Percentiles rank a stretch among this genome's conserved stretches.
Evolutionary conservation across 2,888 invertebrate species (phyloP).

Genomic region (Drosophila kanekoi): DNA sequence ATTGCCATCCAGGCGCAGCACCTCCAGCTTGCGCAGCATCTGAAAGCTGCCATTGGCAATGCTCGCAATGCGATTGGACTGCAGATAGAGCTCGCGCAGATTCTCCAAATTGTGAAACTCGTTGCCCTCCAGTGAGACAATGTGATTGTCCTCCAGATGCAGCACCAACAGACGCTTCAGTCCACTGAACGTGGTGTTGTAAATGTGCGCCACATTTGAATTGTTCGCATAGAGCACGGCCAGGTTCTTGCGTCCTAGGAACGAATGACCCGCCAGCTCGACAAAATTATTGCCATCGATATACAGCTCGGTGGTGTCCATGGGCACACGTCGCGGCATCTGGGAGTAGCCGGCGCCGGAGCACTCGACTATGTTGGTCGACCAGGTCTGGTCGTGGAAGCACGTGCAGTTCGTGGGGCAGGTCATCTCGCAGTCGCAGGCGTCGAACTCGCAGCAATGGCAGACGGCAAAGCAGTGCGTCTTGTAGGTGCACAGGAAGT

Average conservation of each 20-base stretch:
- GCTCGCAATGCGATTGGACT: slow-evolving; percentile 92
- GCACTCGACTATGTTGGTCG: slow-evolving; percentile 96
- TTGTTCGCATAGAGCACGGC: slow-evolving; percentile 95
- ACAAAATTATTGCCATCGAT: slow-evolving; percentile 96
- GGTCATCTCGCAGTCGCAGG: slow-evolving; percentile 98
- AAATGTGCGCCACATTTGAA: slow-evolving; percentile 93
- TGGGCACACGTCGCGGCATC: slow-evolving; percentile 95
- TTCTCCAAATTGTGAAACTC: slow-evolving; percentile 93
- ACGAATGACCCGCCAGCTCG: slow-evolving; percentile 94
- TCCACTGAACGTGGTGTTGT: slow-evolving; percentile 96
- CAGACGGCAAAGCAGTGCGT: slow-evolving; percentile 97
- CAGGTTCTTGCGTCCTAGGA: slow-evolving; percentile 96
- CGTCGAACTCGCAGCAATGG: slow-evolving; percentile 98
- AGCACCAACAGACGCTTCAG: slow-evolving; percentile 91
- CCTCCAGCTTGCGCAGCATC: slow-evolving; percentile 92
- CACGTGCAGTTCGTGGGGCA: slow-evolving; percentile 97
- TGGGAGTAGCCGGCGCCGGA: slow-evolving; percentile 92
- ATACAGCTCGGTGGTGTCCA: slow-evolving; percentile 98
- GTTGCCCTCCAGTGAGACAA: slow-evolving; percentile 91
- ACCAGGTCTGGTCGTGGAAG: slow-evolving; percentile 97
- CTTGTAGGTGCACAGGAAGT: slow-evolving; percentile 96
- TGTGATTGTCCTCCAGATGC: slow-evolving; percentile 94
- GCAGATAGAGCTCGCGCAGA: slow-evolving; percentile 93
- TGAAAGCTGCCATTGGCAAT: slow-evolving; percentile 95
- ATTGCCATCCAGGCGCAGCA: slow-evolving; percentile 94